Base-by-base conservation (phyloP, 2,797 vertebrate species). In the Odontamblyopus lacepedii region DNA sequence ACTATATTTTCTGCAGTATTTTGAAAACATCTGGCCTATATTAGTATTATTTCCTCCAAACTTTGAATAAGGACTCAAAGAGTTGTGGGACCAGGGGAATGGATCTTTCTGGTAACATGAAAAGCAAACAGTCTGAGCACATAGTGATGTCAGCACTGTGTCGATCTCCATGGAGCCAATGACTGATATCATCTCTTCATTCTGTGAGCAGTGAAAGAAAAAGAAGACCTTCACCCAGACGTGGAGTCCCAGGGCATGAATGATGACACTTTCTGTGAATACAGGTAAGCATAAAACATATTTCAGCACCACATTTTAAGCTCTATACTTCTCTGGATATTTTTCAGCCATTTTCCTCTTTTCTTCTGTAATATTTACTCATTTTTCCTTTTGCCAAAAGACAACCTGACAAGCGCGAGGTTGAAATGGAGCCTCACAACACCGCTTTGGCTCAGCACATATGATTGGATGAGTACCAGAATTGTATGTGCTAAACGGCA, bases 231-330 rank as follows among this genome's bases (percentile, higher is more conserved):
- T 68, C 96, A 98, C 86, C 96, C 97, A 75, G 98, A 99, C 78
- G 93, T 96, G 0, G 98, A 99, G 89, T 95, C 96, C 79, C 97
- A 97, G 83, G 97, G 96, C 70, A 96, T 95, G 89, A 98, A 98
- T 93, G 97, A 98, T 60, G 97, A 98, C 94, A 98, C 96, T 23
- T 98, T 98, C 88, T 97, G 97, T 68, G 97, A 99, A 94, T 98
- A 97, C 95, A 98, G 98, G 98, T 99, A 95, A 94, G 91, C 70
- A 48, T 48, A 2, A 26, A 74, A 48, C n/a, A 67, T 63, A 63
- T 81, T 74, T 78, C 79, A 80, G 67, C 72, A 71, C 62, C 55
- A 74, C 75, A 78, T 75, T 77, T 61, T 75, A 80, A 61, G 51
- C 9, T 71, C 8, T 73, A 7, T 71, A 32, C 65, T 80, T 77